Evolutionary conservation across 2,113 vertebrate genomes (phyloP), one percentile per base, ranked within the genome.

Genomic region (Istiophorus platypterus): DNA sequence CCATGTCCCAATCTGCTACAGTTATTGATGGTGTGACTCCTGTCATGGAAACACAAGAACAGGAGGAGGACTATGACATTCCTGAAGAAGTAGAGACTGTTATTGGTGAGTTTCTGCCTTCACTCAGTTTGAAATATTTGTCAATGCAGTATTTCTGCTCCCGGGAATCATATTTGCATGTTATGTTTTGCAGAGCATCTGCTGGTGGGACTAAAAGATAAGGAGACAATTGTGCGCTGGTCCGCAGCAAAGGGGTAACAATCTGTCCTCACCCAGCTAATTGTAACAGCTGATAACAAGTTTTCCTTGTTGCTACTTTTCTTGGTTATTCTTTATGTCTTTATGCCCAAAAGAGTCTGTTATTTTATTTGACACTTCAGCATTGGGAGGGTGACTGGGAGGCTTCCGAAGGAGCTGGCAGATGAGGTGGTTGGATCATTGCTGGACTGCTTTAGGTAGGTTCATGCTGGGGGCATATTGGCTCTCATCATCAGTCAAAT

Each of bases 351-450:
- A 65, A 45, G 22, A 37, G 9, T 51, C 67, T 74, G 29, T 57
- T 26, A 8, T 71, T 34, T 79, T 72, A 29, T 85, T 65, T 27
- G 62, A 69, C 49, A 9, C 49, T 70, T 63, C 89, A 99, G 98
- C 31, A 96, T 99, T 58, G 98, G 98, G 20, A 93, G 98, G 85
- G 94, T 99, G 87, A 98, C 98, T 13, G 98, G 97, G 65, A 95
- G 98, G 80, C 96, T 99, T 54, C 98, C 98, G 56, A 95, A 92
- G 88, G 97, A 97, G 82, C 93, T 98, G 88, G 98, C 98, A 24
- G 98, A 99, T 74, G 98, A 99, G 0, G 98, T 99, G 81, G 97
- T 99, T 22, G 98, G 95, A 49, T 99, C 98, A 61, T 94, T 99
- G 39, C 82, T 99, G 88, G 97, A 99, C 34, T 98, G 97, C 77